Percentiles rank a stretch among this genome's conserved stretches.
phyloP scores from a whole-genome alignment of 2,797 vertebrate species.

The Enteromius unitaeniatus region DNA sequence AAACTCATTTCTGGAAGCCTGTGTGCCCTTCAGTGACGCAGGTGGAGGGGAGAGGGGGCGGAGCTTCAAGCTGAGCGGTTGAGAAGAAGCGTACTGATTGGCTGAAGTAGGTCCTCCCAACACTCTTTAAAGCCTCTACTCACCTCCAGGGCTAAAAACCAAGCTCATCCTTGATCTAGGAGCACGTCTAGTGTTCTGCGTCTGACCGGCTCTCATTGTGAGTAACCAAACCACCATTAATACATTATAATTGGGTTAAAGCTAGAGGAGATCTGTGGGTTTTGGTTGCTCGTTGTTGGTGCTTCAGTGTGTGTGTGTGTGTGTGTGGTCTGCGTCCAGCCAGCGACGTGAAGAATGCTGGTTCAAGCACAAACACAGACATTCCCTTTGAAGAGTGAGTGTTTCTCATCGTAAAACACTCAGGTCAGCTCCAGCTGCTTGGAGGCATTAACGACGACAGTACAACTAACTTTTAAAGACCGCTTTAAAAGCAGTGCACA shows the following conservation, averaged over 20 bases:
- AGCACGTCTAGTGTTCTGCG: not conserved
- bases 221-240: slow-evolving; percentile 28
- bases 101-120: slow-evolving; percentile 72
- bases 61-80: not conserved
- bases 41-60: slow-evolving; percentile 20
- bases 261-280: slow-evolving; percentile 13
- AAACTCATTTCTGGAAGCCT: slow-evolving; percentile 31
- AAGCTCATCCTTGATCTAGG: slow-evolving; percentile 28
- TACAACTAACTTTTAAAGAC: not conserved
- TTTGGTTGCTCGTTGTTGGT: not conserved
- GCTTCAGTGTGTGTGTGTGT: slow-evolving; percentile 21
- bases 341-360: slow-evolving; percentile 1
- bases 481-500: not conserved
- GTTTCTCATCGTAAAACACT: slow-evolving; percentile 46
- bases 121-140: slow-evolving; percentile 71
- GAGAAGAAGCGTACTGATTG: slow-evolving; percentile 66
- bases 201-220: not conserved
- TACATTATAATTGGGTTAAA: not conserved
- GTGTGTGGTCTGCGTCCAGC: slow-evolving; percentile 2
- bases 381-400: slow-evolving; percentile 39
- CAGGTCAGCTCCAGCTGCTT: slow-evolving; percentile 30
- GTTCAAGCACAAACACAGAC: slow-evolving; percentile 26
- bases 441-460: not conserved
- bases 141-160: slow-evolving; percentile 72
- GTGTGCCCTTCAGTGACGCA: slow-evolving; percentile 59